phyloP scores from a whole-genome alignment of 1,140 invertebrate genomes.

The Heliconius eleuchia region DNA sequence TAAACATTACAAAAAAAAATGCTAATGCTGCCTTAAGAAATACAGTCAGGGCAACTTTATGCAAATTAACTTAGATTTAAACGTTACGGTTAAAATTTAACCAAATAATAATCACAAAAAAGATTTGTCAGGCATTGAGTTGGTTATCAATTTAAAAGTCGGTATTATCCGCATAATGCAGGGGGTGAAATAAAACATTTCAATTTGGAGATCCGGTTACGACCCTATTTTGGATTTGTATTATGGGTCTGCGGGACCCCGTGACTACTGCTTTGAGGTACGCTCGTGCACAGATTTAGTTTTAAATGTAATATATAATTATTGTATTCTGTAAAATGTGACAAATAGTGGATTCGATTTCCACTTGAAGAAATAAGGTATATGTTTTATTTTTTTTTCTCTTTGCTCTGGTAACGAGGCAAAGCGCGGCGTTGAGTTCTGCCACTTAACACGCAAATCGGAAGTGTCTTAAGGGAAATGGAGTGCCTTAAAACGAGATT shows the following conservation, averaged over 20 bases:
- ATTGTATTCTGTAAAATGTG: no score
- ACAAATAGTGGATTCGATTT: no score
- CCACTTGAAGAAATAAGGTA: no score
- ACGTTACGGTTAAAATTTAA: constrained; percentile 74
- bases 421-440: no score
- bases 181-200: constrained; percentile 79
- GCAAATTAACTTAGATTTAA: constrained; percentile 61
- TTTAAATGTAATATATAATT: constrained; percentile 19
- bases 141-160: constrained; percentile 79
- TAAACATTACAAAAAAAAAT: constrained; percentile 60
- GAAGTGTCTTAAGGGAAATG: no score
- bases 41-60: constrained; percentile 47
- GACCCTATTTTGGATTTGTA: constrained; percentile 67
- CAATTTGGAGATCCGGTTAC: constrained; percentile 80
- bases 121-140: constrained; percentile 32
- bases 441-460: no score
- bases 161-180: constrained; percentile 70
- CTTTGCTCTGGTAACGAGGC: no score
- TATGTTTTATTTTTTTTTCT: no score
- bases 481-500: no score
- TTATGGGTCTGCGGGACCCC: constrained; percentile 74
- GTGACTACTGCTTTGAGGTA: constrained; percentile 72
- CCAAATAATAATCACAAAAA: constrained; percentile 66
- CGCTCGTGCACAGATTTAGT: constrained; percentile 46
- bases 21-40: constrained; percentile 46